Base-by-base conservation (phyloP, 1,140 invertebrate genomes). In the Monomorium pharaonis region DNA sequence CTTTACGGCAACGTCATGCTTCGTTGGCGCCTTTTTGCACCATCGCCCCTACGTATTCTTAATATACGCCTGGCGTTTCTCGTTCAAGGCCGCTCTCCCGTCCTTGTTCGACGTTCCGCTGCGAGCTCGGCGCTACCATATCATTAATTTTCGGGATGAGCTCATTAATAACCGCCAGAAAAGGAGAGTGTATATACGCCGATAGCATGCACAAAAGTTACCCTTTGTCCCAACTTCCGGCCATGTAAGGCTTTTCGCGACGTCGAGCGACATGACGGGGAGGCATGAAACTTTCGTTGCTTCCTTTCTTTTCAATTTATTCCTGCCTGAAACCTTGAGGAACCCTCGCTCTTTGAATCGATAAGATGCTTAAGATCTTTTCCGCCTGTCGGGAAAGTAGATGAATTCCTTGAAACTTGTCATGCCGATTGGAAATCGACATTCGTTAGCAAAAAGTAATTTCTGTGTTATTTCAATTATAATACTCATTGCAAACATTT, bases 171-270 rank as follows among this genome's bases (percentile, higher is more conserved):
- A 92, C 76, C 69, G 47, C 54, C 72, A 69, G 84, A 87, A 89
- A 87, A 89, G 86, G 86, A 86, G 85, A 51, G 54, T 49, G 77
- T 51, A 62, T 49, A 75, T 47, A 76, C 60, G 67, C 77, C 78
- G 86, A 70, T 85, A 84, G 72, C 49, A 49, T 75, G 72, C 63
- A 78, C 54, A 83, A 76, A 89, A 85, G 85, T 88, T 81, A 80
- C 49, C 80, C 89, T 92, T 92, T 92, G 88, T 92, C 88, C 63
- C 87, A 88, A 92, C 86, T 92, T 92, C 77, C 90, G 88, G 81
- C 56, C 85, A 67, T 86, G 77, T 75, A 86, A 85, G 75, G 86
- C 84, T 91, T 87, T 85, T 84, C 84, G 67, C 67, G 78, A 81
- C 56, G 67, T 81, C 58, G 65, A 75, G 58, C 60, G 58, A 76